Percentiles rank a stretch among this genome's conserved stretches.
phyloP scores from a whole-genome alignment of 1,140 invertebrate genomes.

The Drosophila funebris region DNA sequence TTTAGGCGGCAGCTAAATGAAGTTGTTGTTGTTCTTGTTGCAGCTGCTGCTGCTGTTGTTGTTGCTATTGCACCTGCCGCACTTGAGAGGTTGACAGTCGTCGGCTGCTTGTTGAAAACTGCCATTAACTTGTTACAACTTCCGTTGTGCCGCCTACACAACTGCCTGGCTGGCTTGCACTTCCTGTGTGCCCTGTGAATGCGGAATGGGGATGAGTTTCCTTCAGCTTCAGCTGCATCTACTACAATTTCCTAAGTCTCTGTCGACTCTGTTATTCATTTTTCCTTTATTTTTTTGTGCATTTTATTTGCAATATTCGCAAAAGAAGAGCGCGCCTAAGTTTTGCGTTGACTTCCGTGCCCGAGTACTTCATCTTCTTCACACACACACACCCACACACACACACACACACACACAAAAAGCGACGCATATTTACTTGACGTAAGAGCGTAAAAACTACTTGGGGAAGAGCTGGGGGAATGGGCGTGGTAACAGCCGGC shows the following conservation, averaged over 20 bases:
- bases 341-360: slow-evolving; percentile 59
- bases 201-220: neutral
- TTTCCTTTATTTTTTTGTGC: slow-evolving; percentile 34
- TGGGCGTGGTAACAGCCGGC: slow-evolving; percentile 40
- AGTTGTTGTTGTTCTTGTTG: slow-evolving; percentile 36
- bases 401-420: slow-evolving; percentile 17
- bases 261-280: slow-evolving; percentile 34
- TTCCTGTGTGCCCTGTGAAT: slow-evolving; percentile 39
- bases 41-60: slow-evolving; percentile 1
- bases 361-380: slow-evolving; percentile 67
- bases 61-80: slow-evolving; percentile 42
- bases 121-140: slow-evolving; percentile 82
- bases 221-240: slow-evolving; percentile 21
- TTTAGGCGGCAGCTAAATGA: slow-evolving; percentile 54
- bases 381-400: slow-evolving; percentile 9
- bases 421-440: slow-evolving; percentile 74
- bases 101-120: slow-evolving; percentile 72
- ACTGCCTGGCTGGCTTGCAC: slow-evolving; percentile 31
- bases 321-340: slow-evolving; percentile 56
- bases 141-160: slow-evolving; percentile 46
- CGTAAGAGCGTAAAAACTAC: slow-evolving; percentile 29
- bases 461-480: too few relatives aligned
- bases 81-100: slow-evolving; percentile 59
- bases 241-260: slow-evolving; percentile 43
- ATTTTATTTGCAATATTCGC: slow-evolving; percentile 63